Percentiles rank a stretch among this genome's conserved stretches.
These are phyloP conservation scores for Papilio protenor DNA, from an alignment of 2,888 invertebrate species.

Conservation along the genomic window DNA sequence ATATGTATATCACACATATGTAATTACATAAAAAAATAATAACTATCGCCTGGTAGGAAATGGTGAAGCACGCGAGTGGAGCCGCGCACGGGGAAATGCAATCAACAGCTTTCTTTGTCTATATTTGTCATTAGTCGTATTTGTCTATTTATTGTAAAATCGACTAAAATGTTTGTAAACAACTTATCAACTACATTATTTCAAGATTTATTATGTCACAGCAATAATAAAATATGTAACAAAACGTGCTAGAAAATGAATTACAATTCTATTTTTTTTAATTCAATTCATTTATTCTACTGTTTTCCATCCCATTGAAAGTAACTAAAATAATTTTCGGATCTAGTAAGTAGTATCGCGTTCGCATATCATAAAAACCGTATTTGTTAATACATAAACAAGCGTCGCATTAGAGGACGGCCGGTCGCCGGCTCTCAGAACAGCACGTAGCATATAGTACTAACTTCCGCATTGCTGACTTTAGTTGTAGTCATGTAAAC, in stretches of 20 bases:
- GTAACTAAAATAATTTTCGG: too few species aligned
- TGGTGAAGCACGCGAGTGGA: background rate
- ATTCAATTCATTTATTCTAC: too few species aligned
- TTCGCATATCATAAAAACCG: background rate
- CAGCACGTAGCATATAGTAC: background rate
- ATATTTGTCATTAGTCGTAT: background rate
- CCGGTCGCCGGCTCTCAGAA: background rate
- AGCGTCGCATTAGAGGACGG: background rate
- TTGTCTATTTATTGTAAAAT: background rate
- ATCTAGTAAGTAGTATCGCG: too few species aligned
- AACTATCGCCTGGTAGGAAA: background rate
- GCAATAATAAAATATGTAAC: background rate
- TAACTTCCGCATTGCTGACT: slow-evolving; percentile 8
- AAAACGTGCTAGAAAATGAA: background rate
- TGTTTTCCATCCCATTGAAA: too few species aligned
- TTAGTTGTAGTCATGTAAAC: slow-evolving; percentile 6
- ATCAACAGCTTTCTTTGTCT: background rate
- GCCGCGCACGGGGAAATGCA: slow-evolving; percentile 1
- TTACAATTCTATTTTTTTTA: too few species aligned
- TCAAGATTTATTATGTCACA: background rate
- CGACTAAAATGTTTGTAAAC: background rate
- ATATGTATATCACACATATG: background rate
- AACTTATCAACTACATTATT: background rate
- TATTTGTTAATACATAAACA: background rate
- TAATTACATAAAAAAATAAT: background rate